Conservation (phyloP, 2,888 invertebrate species). For the Drosophila paramelanica region DNA sequence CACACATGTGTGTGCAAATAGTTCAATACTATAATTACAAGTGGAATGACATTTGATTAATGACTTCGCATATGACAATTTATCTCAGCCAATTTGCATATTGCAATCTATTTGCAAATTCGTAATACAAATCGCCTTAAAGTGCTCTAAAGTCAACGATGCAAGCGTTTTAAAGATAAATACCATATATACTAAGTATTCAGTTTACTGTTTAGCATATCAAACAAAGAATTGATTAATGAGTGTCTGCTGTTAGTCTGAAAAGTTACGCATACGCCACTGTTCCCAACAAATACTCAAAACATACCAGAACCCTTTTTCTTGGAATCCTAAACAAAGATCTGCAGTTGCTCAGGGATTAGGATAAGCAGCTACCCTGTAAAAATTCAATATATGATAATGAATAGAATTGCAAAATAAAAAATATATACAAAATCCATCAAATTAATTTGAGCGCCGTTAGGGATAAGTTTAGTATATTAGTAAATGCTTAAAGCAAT, state of each 20-base stretch:
- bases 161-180: constrained; percentile 13
- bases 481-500: no score
- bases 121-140: constrained; percentile 30
- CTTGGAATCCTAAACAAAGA: constrained; percentile 29
- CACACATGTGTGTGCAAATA: constrained; percentile 8
- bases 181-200: constrained; percentile 4
- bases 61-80: constrained; percentile 31
- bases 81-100: constrained; percentile 48
- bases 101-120: constrained; percentile 41
- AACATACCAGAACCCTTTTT: constrained; percentile 49
- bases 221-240: constrained; percentile 10
- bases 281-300: constrained; percentile 10
- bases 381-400: not conserved
- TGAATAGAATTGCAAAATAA: no score
- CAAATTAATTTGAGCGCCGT: no score
- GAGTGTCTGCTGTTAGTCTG: not conserved
- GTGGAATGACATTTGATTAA: constrained; percentile 51
- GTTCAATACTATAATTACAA: constrained; percentile 43
- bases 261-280: constrained; percentile 59
- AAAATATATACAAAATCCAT: no score
- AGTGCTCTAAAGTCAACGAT: constrained; percentile 23
- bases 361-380: constrained; percentile 5
- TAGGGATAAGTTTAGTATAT: no score
- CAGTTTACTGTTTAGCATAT: constrained; percentile 4
- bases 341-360: no score